Evolutionary conservation across 2,888 invertebrate genomes (phyloP), one percentile per base, ranked within the genome.

Genomic region (Chorisops tibialis): DNA sequence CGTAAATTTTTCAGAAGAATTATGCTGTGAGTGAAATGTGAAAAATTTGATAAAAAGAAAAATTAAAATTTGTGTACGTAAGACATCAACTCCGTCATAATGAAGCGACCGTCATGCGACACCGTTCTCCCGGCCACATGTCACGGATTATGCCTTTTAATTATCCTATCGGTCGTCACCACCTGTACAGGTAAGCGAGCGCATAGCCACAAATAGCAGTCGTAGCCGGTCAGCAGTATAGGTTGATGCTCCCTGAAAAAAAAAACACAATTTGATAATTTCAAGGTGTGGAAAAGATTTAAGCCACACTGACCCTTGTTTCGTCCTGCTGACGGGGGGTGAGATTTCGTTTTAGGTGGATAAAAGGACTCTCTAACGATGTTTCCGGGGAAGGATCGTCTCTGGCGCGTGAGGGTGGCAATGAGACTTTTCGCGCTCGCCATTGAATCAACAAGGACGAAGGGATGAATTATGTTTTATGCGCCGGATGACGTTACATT

Each of bases 221-320:
- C 30, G 30, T 30, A 30, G 30, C 7, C 30, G 30, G 39, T 16
- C 24, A n/a, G 41, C 11, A 12, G 14, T 24, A 22, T 14, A 22
- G 30, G 54, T 54, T 47, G 39, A 58, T 22, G 37, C 56, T 62
- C 50, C 50, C 37, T 43, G 4, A 14, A 43, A 50, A 59, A 11
- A 47, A 47, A 47, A 21, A 21, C 4, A n/a, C 16, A 45, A 38
- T 61, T 60, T 12, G 61, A 61, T 61, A 61, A 58, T 48, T 64
- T 64, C 48, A 61, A 64, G 63, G 63, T 61, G 63, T 64, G 63
- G 58, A 58, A 21, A 51, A 61, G 63, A 64, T 64, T 64, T 58
- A 49, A 58, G 51, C 60, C 60, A 50, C 51, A 41, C 52, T 24
- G 45, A 24, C 38, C 43, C 30, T 41, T 14, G 24, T n/a, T 38